These are phyloP conservation scores for Papilio polytes DNA, from an alignment of 1,140 invertebrate genomes.

Conservation along the genomic window DNA sequence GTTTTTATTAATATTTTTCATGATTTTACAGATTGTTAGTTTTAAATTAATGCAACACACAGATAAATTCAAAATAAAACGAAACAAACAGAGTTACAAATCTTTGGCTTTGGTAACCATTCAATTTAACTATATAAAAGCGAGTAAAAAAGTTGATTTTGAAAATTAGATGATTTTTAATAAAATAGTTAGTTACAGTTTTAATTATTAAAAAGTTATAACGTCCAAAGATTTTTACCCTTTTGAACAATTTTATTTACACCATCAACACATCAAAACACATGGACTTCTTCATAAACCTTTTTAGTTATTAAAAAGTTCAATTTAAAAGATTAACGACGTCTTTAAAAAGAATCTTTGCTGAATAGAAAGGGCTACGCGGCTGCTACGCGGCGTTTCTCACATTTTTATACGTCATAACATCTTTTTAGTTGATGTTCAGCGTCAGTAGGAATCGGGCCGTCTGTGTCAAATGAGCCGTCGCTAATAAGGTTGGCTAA, in stretches of 20 bases:
- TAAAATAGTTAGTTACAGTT: background rate
- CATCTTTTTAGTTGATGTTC: slow-evolving; percentile 36
- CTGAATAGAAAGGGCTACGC: slow-evolving; percentile 32
- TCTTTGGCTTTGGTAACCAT: too few species aligned
- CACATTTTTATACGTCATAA: slow-evolving; percentile 35
- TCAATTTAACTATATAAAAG: too few species aligned
- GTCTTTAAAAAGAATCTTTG: slow-evolving; percentile 31
- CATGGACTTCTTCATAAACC: background rate
- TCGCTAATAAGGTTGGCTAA: slow-evolving; percentile 39
- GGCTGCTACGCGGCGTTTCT: slow-evolving; percentile 20
- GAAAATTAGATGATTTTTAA: too few species aligned
- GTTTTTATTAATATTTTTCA: background rate
- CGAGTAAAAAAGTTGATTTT: too few species aligned
- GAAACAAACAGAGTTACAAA: too few species aligned
- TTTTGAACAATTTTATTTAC: background rate
- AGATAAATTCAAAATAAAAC: background rate
- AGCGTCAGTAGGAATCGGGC: slow-evolving; percentile 30
- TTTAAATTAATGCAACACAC: background rate
- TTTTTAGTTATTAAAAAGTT: slow-evolving; percentile 16
- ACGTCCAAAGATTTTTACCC: too few species aligned
- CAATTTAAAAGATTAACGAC: slow-evolving; percentile 31
- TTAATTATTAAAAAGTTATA: too few species aligned
- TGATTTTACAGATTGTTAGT: background rate
- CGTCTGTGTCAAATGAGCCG: slow-evolving; percentile 38
- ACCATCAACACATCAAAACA: slow-evolving; percentile 1